phyloP scores from a whole-genome alignment of 2,888 invertebrate species.

The Dyspetes luteomarginatus region DNA sequence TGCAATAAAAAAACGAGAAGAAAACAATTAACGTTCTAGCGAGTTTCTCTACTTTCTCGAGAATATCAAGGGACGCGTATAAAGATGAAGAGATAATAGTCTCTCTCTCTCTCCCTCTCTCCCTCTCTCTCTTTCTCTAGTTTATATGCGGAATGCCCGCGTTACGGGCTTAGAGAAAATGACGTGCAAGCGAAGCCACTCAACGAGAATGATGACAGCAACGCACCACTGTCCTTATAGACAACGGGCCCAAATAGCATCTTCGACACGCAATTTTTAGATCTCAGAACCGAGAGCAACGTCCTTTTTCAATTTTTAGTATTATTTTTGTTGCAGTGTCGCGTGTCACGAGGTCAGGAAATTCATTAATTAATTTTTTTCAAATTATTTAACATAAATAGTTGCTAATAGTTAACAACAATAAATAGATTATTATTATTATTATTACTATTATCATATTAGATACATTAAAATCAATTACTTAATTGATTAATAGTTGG shows the following conservation, averaged over 20 bases:
- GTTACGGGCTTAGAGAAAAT: conserved; percentile 64
- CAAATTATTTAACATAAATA: too few species aligned
- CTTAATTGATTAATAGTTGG: too few species aligned
- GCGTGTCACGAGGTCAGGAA: not conserved
- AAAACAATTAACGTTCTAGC: too few species aligned
- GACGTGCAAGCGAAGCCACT: conserved; percentile 80
- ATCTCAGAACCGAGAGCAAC: conserved; percentile 3
- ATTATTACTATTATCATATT: too few species aligned
- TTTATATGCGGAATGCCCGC: conserved; percentile 69
- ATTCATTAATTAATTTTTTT: too few species aligned
- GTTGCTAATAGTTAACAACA: too few species aligned
- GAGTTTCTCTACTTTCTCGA: too few species aligned
- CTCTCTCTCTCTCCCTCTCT: too few species aligned
- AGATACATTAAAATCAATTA: too few species aligned
- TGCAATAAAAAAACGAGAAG: too few species aligned
- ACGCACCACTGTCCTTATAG: conserved; percentile 67
- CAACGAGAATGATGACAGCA: conserved; percentile 79
- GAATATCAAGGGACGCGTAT: conserved; percentile 6
- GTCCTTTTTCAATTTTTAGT: not conserved
- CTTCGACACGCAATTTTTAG: conserved; percentile 53
- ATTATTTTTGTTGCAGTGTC: conserved; percentile 20
- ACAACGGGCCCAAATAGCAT: conserved; percentile 29
- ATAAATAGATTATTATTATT: too few species aligned
- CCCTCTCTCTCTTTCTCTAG: too few species aligned
- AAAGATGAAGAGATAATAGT: not conserved